Evolutionary conservation across 2,113 vertebrate genomes (phyloP).

Genomic region (Upupa epops): DNA sequence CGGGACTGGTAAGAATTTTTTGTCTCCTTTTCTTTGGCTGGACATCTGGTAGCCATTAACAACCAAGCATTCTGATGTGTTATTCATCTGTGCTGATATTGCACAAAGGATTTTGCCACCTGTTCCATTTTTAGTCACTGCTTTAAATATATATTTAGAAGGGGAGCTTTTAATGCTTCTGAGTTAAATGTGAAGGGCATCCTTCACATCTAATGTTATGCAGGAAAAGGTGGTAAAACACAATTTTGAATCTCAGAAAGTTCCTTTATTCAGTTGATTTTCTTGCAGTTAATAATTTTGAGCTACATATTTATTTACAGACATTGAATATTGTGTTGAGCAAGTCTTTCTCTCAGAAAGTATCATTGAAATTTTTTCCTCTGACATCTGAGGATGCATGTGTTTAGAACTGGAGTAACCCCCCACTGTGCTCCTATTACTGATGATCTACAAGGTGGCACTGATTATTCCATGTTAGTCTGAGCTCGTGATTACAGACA

Average conservation of each 20-base stretch:
- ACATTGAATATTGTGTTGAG: background rate
- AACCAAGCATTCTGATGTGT: background rate
- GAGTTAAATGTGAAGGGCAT: background rate
- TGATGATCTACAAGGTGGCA: background rate
- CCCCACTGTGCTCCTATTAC: fast-evolving
- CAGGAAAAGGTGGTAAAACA: background rate
- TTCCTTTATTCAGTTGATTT: background rate
- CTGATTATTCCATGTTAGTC: background rate
- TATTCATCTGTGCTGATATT: conserved; percentile 16
- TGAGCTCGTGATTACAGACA: background rate
- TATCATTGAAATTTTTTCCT: background rate
- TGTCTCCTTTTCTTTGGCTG: background rate
- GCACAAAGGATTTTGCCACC: conserved; percentile 27
- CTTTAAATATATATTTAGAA: background rate
- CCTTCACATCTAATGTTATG: background rate
- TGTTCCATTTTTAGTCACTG: conserved; percentile 2
- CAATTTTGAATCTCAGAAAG: background rate
- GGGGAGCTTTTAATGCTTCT: background rate
- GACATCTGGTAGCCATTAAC: conserved; percentile 45
- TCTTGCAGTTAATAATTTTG: background rate
- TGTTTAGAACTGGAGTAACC: background rate
- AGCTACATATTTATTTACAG: background rate
- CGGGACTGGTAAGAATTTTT: background rate
- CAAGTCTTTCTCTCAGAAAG: background rate
- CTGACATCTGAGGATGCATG: background rate